phyloP scores from a whole-genome alignment of 1,140 invertebrate genomes.

The Teleopsis dalmanni region DNA sequence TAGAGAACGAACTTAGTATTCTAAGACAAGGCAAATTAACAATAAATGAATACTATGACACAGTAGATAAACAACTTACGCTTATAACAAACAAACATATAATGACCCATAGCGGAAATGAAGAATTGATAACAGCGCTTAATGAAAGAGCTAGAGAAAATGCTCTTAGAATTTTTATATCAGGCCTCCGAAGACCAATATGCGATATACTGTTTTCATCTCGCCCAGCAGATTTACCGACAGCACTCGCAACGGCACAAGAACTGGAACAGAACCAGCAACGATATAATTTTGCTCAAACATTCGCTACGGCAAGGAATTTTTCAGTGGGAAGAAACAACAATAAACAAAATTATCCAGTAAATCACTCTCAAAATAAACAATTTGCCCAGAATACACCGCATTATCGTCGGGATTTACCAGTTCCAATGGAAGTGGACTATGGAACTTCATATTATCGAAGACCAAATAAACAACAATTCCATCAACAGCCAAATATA shows the following conservation, averaged over 20 bases:
- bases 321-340: background rate
- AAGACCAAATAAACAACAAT: background rate
- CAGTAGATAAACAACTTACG: constrained; percentile 11
- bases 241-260: background rate
- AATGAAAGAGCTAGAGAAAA: constrained; percentile 14
- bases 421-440: background rate
- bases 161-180: background rate
- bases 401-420: background rate
- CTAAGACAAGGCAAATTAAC: constrained; percentile 10
- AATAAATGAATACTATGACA: constrained; percentile 14
- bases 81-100: constrained; percentile 15
- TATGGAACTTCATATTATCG: background rate
- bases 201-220: constrained; percentile 1
- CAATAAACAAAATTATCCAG: background rate
- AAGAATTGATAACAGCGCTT: constrained; percentile 1
- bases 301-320: background rate
- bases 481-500: constrained; percentile 1
- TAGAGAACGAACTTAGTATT: constrained; percentile 15
- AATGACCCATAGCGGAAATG: constrained; percentile 13
- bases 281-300: background rate
- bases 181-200: background rate
- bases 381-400: constrained; percentile 8
- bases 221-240: background rate
- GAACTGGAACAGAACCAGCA: background rate
- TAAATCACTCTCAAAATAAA: constrained; percentile 3